Conservation (phyloP, 1,140 invertebrate species). For the Trichonephila clavipes region DNA sequence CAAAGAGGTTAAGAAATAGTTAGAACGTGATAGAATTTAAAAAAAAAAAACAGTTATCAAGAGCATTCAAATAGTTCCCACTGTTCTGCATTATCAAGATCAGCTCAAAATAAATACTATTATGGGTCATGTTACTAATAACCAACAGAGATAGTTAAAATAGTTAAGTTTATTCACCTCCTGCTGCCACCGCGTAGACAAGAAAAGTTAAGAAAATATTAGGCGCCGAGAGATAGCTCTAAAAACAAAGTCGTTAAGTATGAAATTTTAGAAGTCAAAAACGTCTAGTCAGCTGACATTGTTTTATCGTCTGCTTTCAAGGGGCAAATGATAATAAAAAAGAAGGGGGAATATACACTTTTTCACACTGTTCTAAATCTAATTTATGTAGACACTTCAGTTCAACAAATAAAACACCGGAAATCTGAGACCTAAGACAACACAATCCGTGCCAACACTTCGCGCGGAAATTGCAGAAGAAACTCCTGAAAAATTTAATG, state of each 20-base stretch:
- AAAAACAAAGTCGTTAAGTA: conserved; percentile 27
- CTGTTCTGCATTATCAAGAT: too few species aligned
- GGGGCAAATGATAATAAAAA: not conserved
- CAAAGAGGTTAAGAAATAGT: too few species aligned
- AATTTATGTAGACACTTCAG: conserved; percentile 5
- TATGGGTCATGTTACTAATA: not conserved
- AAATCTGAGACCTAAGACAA: conserved; percentile 14
- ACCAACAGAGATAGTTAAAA: not conserved
- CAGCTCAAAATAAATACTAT: not conserved
- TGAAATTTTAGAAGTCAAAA: conserved; percentile 30
- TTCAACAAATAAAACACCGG: conserved; percentile 3
- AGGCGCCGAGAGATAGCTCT: not conserved
- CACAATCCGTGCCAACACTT: conserved; percentile 13
- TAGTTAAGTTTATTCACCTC: conserved; percentile 29
- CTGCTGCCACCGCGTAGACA: not conserved
- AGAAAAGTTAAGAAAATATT: not conserved
- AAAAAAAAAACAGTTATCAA: too few species aligned
- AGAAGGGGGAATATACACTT: not conserved
- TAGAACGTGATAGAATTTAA: too few species aligned
- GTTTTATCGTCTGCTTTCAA: conserved; percentile 13
- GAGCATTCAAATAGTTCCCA: too few species aligned
- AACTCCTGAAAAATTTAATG: conserved; percentile 9
- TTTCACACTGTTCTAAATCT: conserved; percentile 31
- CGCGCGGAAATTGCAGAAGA: not conserved
- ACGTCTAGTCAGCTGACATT: conserved; percentile 20